Percentiles rank a stretch among this genome's conserved stretches.
Evolutionary conservation across 1,140 invertebrate species (phyloP).

Genomic region (Scaptomyza montana): DNA sequence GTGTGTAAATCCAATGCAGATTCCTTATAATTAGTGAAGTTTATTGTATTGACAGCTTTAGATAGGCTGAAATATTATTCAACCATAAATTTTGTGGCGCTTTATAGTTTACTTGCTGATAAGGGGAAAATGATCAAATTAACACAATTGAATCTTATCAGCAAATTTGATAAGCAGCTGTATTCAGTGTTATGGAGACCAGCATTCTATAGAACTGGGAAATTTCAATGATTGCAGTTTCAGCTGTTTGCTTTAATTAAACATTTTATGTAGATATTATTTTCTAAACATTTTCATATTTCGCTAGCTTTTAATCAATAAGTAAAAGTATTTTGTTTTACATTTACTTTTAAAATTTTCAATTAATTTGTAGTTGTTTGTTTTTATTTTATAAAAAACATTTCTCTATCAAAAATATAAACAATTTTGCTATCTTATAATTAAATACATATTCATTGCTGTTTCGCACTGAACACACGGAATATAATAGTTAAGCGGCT

Average conservation of each 20-base stretch:
- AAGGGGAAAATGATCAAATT: background rate
- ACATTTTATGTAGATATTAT: no score
- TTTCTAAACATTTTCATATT: no score
- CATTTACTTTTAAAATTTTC: no score
- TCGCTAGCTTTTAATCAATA: no score
- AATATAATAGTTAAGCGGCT: background rate
- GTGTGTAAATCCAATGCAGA: conserved; percentile 1
- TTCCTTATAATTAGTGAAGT: background rate
- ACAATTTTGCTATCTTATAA: background rate
- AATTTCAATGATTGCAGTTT: no score
- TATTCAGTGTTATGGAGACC: background rate
- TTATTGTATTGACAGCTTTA: background rate
- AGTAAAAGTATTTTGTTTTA: no score
- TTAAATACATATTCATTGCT: background rate
- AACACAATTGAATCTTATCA: conserved; percentile 1
- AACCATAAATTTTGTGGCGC: background rate
- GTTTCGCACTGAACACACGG: background rate
- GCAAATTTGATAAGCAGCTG: conserved; percentile 10
- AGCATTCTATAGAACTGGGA: background rate
- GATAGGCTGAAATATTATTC: background rate
- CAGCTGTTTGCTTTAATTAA: no score
- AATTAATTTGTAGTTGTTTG: no score
- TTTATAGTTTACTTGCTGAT: conserved; percentile 1
- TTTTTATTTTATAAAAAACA: background rate
- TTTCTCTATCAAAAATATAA: no score